Evolutionary conservation across 2,888 invertebrate species (phyloP).

Genomic region (Drosophila anomelani): DNA sequence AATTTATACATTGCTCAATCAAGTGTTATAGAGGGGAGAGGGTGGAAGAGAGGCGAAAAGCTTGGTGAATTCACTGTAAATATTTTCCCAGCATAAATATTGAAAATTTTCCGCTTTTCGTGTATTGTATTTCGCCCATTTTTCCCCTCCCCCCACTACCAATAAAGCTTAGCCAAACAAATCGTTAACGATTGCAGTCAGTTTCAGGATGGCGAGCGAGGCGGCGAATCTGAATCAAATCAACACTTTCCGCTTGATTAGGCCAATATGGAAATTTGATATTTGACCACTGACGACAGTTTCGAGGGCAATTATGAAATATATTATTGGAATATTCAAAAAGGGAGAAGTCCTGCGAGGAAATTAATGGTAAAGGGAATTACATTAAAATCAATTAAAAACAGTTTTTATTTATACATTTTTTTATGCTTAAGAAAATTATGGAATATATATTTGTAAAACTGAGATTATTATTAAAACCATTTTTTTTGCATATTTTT

Average conservation of each 20-base stretch:
- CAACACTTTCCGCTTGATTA: constrained; percentile 75
- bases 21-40: constrained; percentile 49
- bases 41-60: constrained; percentile 17
- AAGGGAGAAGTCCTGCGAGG: neutral
- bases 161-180: constrained; percentile 63
- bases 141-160: neutral
- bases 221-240: constrained; percentile 58
- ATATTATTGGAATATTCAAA: constrained; percentile 37
- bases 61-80: constrained; percentile 60
- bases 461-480: neutral
- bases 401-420: neutral
- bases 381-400: neutral
- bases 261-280: constrained; percentile 54
- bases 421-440: neutral
- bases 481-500: neutral
- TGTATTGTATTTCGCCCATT: constrained; percentile 30
- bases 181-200: constrained; percentile 65
- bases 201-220: constrained; percentile 5
- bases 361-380: neutral
- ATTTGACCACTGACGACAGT: constrained; percentile 40
- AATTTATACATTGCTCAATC: constrained; percentile 73
- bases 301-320: constrained; percentile 53
- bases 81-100: constrained; percentile 70
- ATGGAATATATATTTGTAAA: neutral
- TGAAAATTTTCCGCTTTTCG: constrained; percentile 30